Conservation (phyloP, 2,888 invertebrate genomes). For the Tenthredo notha region DNA sequence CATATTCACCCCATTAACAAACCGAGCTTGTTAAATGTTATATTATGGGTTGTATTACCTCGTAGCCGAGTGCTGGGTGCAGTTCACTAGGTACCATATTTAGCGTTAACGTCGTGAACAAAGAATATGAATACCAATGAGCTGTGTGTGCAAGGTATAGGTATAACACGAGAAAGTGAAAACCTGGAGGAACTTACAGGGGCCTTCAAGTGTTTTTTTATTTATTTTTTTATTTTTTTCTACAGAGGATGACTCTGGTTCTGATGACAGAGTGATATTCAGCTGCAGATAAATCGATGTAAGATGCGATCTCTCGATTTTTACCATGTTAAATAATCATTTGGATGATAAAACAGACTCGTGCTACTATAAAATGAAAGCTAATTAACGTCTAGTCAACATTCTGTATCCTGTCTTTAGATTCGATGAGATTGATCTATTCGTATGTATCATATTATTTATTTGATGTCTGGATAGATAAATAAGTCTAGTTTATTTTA, state of each 20-base stretch:
- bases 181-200: not conserved
- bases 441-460: not conserved
- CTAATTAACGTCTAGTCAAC: not conserved
- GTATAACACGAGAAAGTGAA: constrained; percentile 39
- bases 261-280: not conserved
- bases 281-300: not conserved
- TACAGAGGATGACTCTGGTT: not conserved
- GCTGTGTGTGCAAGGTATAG: not conserved
- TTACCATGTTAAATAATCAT: not conserved
- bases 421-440: not conserved
- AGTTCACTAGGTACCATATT: constrained; percentile 33
- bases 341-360: not conserved
- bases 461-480: not conserved
- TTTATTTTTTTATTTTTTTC: not conserved
- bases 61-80: not conserved
- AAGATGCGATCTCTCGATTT: not conserved
- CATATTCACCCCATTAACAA: not conserved
- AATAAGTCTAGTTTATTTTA: not conserved
- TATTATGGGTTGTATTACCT: not conserved
- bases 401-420: not conserved
- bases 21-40: not conserved
- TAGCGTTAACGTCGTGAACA: constrained; percentile 35
- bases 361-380: not conserved
- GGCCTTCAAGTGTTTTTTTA: not conserved
- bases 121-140: constrained; percentile 51